These are phyloP conservation scores for Tortricodes alternella DNA, from an alignment of 2,888 invertebrate species.

Conservation along the genomic window DNA sequence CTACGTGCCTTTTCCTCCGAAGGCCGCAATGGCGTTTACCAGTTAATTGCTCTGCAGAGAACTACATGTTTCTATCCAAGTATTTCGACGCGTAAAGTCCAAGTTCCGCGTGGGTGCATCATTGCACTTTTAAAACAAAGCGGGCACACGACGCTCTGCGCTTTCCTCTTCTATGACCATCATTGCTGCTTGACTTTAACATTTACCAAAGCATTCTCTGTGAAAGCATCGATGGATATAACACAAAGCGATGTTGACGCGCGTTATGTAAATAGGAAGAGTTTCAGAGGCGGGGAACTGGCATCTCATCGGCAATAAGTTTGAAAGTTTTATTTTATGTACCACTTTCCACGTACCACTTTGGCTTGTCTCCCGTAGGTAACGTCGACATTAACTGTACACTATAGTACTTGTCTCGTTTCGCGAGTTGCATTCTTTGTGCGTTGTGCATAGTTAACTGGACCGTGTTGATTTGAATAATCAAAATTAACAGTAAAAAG, in stretches of 20 bases:
- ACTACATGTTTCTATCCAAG: conserved; percentile 41
- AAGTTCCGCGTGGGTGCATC: conserved; percentile 57
- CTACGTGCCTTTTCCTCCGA: conserved; percentile 11
- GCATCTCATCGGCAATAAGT: conserved; percentile 53
- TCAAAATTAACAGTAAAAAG: background rate
- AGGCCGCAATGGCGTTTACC: conserved; percentile 18
- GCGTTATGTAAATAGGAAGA: conserved; percentile 34
- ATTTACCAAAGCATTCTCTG: background rate
- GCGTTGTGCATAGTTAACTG: conserved; percentile 9
- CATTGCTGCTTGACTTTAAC: conserved; percentile 19
- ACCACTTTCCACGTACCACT: conserved; percentile 45
- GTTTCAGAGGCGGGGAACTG: conserved; percentile 35
- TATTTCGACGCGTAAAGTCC: conserved; percentile 46
- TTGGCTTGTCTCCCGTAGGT: conserved; percentile 43
- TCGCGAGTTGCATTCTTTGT: background rate
- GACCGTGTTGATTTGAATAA: background rate
- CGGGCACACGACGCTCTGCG: background rate
- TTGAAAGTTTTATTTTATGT: conserved; percentile 57
- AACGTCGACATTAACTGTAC: conserved; percentile 41
- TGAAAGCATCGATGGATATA: conserved; percentile 19
- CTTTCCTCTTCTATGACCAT: conserved; percentile 4
- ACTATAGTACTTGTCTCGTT: conserved; percentile 35
- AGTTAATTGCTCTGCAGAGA: conserved; percentile 43
- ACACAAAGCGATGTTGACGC: background rate
- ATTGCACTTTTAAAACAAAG: conserved; percentile 45